A percentile compares a stretch with the other conserved stretches of the same genome.
phyloP scores from a whole-genome alignment of 2,113 vertebrate genomes.

The Coptodon rendalli region DNA sequence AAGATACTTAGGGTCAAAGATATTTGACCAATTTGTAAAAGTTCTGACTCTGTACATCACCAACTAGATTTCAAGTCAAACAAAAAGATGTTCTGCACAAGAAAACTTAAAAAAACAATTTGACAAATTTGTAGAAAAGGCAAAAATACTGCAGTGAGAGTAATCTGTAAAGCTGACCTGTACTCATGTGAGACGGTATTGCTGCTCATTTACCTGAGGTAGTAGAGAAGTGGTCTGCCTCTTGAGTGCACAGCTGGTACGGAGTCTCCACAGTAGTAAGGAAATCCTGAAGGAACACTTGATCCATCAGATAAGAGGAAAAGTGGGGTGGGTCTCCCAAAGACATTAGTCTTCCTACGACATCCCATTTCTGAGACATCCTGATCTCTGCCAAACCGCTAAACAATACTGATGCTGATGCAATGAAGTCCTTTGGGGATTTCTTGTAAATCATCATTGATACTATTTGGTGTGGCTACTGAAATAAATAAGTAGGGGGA shows the following conservation, averaged over 20 bases:
- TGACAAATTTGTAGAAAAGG: neutral
- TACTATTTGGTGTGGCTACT: constrained; percentile 21
- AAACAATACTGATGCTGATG: constrained; percentile 74
- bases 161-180: neutral
- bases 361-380: constrained; percentile 75
- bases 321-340: constrained; percentile 72
- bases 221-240: constrained; percentile 56
- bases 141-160: neutral
- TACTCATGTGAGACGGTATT: neutral
- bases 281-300: constrained; percentile 94
- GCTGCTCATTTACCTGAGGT: constrained; percentile 72
- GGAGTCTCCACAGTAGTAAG: constrained; percentile 75
- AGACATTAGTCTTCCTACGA: constrained; percentile 82
- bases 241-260: constrained; percentile 77
- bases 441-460: constrained; percentile 38
- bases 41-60: neutral
- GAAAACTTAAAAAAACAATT: neutral
- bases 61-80: neutral
- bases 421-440: constrained; percentile 70
- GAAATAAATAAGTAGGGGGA: constrained; percentile 64
- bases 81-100: neutral
- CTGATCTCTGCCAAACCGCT: constrained; percentile 74
- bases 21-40: neutral
- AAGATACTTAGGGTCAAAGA: neutral
- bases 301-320: constrained; percentile 92